Percentiles rank a stretch among this genome's conserved stretches.
These are phyloP conservation scores for Rhabditophanes sp. DNA, from an alignment of 2,888 invertebrate species.

Conservation along the genomic window DNA sequence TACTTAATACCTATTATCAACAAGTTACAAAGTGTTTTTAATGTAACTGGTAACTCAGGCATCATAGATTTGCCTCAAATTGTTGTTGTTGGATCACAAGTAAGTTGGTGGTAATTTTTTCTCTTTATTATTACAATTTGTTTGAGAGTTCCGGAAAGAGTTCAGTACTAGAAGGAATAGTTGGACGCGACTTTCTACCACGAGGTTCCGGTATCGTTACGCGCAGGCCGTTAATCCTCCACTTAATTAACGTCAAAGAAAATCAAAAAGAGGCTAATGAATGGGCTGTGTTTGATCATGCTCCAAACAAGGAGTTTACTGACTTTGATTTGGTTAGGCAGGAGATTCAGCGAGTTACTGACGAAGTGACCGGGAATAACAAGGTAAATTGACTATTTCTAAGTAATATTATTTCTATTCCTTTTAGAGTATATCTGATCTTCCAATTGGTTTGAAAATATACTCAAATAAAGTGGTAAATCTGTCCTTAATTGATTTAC, in stretches of 20 bases:
- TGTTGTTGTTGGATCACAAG: slow-evolving; percentile 93
- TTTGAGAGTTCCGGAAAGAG: slow-evolving; percentile 92
- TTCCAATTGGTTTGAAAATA: slow-evolving; percentile 88
- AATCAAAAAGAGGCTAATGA: no score
- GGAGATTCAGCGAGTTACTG: slow-evolving; percentile 88
- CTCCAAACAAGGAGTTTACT: slow-evolving; percentile 68
- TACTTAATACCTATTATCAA: slow-evolving; percentile 96
- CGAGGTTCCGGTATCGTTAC: slow-evolving; percentile 92
- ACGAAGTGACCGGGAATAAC: slow-evolving; percentile 77
- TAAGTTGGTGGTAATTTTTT: slow-evolving; percentile 48
- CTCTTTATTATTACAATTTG: no score
- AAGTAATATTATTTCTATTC: slow-evolving; percentile 6
- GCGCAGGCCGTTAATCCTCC: slow-evolving; percentile 51
- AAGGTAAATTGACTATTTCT: slow-evolving; percentile 51
- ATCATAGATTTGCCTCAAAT: slow-evolving; percentile 93
- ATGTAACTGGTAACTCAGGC: slow-evolving; percentile 80
- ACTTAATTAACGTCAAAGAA: slow-evolving; percentile 81
- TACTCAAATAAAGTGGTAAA: slow-evolving; percentile 86
- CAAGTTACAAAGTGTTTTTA: slow-evolving; percentile 98
- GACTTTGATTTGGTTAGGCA: slow-evolving; percentile 74
- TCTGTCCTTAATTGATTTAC: slow-evolving; percentile 79
- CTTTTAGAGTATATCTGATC: slow-evolving; percentile 66
- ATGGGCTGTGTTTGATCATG: slow-evolving; percentile 90
- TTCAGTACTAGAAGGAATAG: slow-evolving; percentile 88
- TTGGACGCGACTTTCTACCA: slow-evolving; percentile 85